Percentiles rank a stretch among this genome's conserved stretches.
These are phyloP conservation scores for Bergia sp. DNA, from an alignment of 92 coral and sea anemone species.

Conservation along the genomic window DNA sequence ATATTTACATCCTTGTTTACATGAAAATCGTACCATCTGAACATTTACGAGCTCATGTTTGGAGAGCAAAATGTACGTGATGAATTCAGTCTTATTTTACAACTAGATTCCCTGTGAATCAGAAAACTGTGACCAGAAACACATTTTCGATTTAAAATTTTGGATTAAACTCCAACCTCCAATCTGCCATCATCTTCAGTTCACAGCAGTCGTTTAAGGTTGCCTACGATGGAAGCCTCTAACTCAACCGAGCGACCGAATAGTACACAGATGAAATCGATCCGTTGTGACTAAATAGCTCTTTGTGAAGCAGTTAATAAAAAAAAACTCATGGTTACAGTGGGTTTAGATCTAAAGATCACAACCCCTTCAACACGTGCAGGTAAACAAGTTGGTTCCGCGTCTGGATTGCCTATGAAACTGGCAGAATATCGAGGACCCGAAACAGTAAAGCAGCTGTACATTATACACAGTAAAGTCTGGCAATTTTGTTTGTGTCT, in stretches of 20 bases:
- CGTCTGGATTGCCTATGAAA: background rate
- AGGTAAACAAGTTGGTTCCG: background rate
- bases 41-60: background rate
- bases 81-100: background rate
- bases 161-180: background rate
- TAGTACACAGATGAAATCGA: background rate
- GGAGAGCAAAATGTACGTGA: background rate
- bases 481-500: background rate
- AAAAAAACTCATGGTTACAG: background rate
- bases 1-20: slow-evolving; percentile 17
- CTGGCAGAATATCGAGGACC: background rate
- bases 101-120: background rate
- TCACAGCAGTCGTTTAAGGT: background rate
- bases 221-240: background rate
- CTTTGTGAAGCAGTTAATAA: background rate
- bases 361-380: slow-evolving; percentile 39
- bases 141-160: background rate
- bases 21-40: background rate
- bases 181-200: background rate
- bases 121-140: background rate
- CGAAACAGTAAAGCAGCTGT: background rate
- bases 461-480: background rate
- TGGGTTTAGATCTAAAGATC: slow-evolving; percentile 19
- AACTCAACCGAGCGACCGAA: background rate
- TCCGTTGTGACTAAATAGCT: background rate